These are phyloP conservation scores for Coenonympha arcania DNA, from an alignment of 2,888 invertebrate genomes.

Conservation along the genomic window DNA sequence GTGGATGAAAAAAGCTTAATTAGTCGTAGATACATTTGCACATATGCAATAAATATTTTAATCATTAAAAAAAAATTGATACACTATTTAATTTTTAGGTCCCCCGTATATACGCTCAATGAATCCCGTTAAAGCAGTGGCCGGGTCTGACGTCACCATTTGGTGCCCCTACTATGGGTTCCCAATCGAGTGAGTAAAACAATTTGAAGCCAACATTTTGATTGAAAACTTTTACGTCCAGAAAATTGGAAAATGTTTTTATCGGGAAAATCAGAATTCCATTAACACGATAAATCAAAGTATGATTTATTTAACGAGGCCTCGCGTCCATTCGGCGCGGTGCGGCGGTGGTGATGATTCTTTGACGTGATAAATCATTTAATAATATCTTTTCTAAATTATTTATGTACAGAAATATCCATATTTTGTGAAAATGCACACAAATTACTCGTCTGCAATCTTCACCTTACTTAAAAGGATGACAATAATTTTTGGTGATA, in stretches of 20 bases:
- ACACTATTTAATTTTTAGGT: conserved; percentile 62
- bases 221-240: conserved; percentile 1
- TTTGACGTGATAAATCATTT: background rate
- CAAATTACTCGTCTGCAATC: no score
- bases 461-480: no score
- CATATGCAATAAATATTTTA: no score
- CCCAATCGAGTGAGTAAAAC: conserved; percentile 77
- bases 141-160: conserved; percentile 82
- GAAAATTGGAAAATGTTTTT: conserved; percentile 2
- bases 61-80: background rate
- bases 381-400: background rate
- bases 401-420: no score
- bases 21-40: background rate
- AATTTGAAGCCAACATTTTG: background rate
- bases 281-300: conserved; percentile 8
- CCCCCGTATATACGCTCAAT: conserved; percentile 83
- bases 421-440: no score
- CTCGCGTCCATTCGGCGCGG: background rate
- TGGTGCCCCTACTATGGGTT: conserved; percentile 91
- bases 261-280: conserved; percentile 2
- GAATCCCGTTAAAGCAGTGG: conserved; percentile 84
- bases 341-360: background rate
- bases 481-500: no score
- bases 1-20: background rate
- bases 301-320: conserved; percentile 1